Evolutionary conservation across 1,140 invertebrate genomes (phyloP), one percentile per base, ranked within the genome.

Genomic region (Semibalanus balanoides): DNA sequence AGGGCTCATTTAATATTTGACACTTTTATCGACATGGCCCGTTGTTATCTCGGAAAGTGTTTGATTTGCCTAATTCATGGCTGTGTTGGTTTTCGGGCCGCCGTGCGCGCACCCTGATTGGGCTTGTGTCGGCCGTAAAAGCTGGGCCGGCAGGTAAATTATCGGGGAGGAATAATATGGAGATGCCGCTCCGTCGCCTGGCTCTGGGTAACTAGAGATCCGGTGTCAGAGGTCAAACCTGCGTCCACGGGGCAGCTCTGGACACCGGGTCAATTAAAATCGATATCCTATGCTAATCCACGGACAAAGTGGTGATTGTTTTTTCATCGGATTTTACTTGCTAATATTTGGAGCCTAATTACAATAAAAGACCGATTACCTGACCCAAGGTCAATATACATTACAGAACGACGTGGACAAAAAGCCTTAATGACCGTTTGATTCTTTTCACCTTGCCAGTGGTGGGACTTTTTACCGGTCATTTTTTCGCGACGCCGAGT

Each of bases 221-320:
- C 51, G 51, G 51, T 19, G 51, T 25, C 51, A 64, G 22, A 64
- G 51, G 11, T 64, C 51, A 64, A 25, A 25, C 51, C 51, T 14
- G 1, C 22, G 51, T 64, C 51, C 51, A 64, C 51, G 51, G 51
- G 22, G 7, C 14, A 25, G 22, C 51, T 64, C 51, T 17, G 51
- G 51, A 64, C 51, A 25, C 9, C 51, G 1, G 22, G 51, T 1
- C 51, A 64, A 64, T 64, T 64, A 64, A 64, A 64, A 64, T 64
- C 51, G 51, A 64, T 64, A 64, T 64, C 51, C 51, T 64, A 64
- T 64, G 51, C 51, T 64, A 64, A 64, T 64, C 51, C 51, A 64
- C 51, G 14, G 22, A 64, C 51, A 64, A 64, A 19, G 51, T 64
- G 51, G 51, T 64, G 51, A 64, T 64, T 64, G 51, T 64, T 64